Base-by-base conservation (phyloP, 2,797 vertebrate genomes). In the Furcifer pardalis region DNA sequence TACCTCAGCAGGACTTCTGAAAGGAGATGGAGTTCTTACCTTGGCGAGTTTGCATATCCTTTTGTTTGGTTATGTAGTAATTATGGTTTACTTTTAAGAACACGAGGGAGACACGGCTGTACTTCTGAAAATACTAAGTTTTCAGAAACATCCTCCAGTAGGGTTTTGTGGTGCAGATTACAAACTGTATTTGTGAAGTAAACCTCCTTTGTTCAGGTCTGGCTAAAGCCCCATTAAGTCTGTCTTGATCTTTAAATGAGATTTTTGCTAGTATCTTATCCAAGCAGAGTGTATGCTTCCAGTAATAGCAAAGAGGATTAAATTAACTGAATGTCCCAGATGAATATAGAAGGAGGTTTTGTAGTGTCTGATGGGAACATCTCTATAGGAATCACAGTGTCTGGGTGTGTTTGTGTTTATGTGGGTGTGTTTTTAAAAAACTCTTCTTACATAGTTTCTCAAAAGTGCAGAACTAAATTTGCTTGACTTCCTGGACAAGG, bases 171-270 rank as follows among this genome's bases (percentile, higher is more conserved):
- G 76, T 82, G 81, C 89, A 92, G 93, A 94, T 94, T 94, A 94
- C 76, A 79, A 86, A 87, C 91, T 90, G 86, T 90, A 91, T 91
- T 91, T 92, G 90, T 90, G 86, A 87, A 93, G 89, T 91, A 92
- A 83, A 92, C 90, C 90, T 92, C 91, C 88, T 90, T 94, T 92
- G 86, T 91, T 89, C 88, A 84, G 87, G 89, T 90, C 93, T 90
- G 91, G 86, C 91, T 91, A 8, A 82, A 94, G 92, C 93, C 93
- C 91, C 91, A 92, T 94, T 94, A 94, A 95, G 90, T 89, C 91
- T 94, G 91, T 89, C 94, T 91, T 94, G 93, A 95, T 93, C 93
- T 87, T 90, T 93, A 94, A 95, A 94, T 93, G 89, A 92, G 94
- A 94, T 93, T 92, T 94, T 88, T 84, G 88, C 82, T 63, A 0